Conservation (phyloP, 2,888 invertebrate species). For the Caenorhabditis sinica region DNA sequence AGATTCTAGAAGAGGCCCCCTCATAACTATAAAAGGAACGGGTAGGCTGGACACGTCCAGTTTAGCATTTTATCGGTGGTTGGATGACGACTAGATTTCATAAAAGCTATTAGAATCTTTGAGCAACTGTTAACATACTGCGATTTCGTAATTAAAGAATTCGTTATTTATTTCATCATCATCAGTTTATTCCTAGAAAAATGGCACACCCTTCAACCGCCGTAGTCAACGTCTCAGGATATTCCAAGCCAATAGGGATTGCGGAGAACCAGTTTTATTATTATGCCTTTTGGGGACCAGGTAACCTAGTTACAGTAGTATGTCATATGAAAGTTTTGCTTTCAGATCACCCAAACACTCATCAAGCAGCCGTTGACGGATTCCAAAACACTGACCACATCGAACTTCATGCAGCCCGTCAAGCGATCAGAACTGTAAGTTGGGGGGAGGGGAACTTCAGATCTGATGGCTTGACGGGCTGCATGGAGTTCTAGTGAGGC, state of each 20-base stretch:
- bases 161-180: no score
- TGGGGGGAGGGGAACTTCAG: background rate
- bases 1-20: no score
- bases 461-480: background rate
- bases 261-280: background rate
- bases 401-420: background rate
- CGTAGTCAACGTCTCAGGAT: background rate
- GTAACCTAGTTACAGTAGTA: background rate
- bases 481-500: background rate
- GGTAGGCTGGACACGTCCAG: background rate
- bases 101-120: no score
- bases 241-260: background rate
- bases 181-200: no score
- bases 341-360: conserved; percentile 1
- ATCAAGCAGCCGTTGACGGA: background rate
- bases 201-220: background rate
- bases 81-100: no score
- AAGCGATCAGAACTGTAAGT: background rate
- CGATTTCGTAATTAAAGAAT: no score
- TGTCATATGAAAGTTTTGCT: background rate
- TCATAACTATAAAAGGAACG: conserved; percentile 2
- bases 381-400: background rate
- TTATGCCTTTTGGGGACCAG: background rate
- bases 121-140: no score
- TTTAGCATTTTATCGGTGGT: no score